phyloP scores from a whole-genome alignment of 2,113 vertebrate species.

The Romanogobio albipinnatus region DNA sequence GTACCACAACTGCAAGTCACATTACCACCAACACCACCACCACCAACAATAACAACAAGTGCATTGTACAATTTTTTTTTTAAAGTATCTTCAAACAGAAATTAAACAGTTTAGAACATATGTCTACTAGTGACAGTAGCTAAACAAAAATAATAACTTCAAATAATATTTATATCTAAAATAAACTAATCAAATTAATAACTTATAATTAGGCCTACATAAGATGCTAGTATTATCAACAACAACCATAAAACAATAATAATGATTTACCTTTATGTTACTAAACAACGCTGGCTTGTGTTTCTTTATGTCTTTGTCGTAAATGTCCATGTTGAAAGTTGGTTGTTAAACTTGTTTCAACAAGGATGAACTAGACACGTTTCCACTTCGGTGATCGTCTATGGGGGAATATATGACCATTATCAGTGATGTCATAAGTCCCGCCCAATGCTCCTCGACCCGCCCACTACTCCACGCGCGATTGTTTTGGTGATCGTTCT shows the following conservation, averaged over 20 bases:
- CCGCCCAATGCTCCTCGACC: neutral
- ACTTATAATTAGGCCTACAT: no score
- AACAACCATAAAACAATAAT: neutral
- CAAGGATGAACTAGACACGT: constrained; percentile 2
- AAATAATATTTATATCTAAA: neutral
- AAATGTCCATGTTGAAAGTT: constrained; percentile 62
- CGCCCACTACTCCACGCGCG: constrained; percentile 56
- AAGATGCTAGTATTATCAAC: neutral
- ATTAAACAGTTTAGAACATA: neutral
- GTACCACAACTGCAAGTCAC: neutral
- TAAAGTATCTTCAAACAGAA: neutral
- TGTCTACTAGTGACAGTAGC: neutral
- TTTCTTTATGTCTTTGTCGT: constrained; percentile 58
- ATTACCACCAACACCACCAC: neutral
- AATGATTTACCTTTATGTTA: constrained; percentile 73
- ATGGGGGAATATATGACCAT: constrained; percentile 56
- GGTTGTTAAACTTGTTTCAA: neutral
- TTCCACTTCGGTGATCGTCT: constrained; percentile 31
- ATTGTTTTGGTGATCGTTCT: constrained; percentile 58
- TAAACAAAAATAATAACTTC: neutral
- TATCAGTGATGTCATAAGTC: constrained; percentile 63
- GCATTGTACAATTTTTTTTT: neutral
- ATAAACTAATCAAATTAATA: no score
- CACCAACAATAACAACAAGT: neutral
- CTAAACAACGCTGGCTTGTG: constrained; percentile 39